A percentile compares a stretch with the other conserved stretches of the same genome.
These are phyloP conservation scores for Ameiurus melas DNA, from an alignment of 2,113 vertebrate species.

Conservation along the genomic window DNA sequence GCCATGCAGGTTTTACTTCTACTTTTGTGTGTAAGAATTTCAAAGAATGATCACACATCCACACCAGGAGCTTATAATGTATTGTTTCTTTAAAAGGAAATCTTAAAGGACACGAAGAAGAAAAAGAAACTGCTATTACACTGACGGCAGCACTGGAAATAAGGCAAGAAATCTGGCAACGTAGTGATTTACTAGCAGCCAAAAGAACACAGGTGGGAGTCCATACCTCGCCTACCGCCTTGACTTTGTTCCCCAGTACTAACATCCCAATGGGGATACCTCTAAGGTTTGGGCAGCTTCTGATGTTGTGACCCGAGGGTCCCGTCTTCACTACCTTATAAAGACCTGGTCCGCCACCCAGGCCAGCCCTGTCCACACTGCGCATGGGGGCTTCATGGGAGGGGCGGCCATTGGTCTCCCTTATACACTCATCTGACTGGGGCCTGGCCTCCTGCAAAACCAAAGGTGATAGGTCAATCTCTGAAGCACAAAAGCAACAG, in stretches of 20 bases:
- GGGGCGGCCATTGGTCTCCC: slow-evolving; percentile 91
- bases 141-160: slow-evolving; percentile 63
- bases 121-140: slow-evolving; percentile 51
- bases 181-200: slow-evolving; percentile 82
- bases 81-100: slow-evolving; percentile 56
- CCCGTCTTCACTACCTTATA: slow-evolving; percentile 99
- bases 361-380: slow-evolving; percentile 85
- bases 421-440: slow-evolving; percentile 91
- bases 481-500: not conserved
- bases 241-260: slow-evolving; percentile 99
- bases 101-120: slow-evolving; percentile 42
- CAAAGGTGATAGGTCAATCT: slow-evolving; percentile 68
- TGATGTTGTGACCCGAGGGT: slow-evolving; percentile 99
- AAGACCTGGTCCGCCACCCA: slow-evolving; percentile 93
- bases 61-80: slow-evolving; percentile 59
- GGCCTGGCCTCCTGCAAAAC: slow-evolving; percentile 92
- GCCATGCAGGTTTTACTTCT: slow-evolving; percentile 57
- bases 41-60: slow-evolving; percentile 61
- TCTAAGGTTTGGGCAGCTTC: slow-evolving; percentile 99
- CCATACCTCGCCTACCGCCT: slow-evolving; percentile 99
- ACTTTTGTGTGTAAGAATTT: slow-evolving; percentile 32
- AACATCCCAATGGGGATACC: slow-evolving; percentile 99
- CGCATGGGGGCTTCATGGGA: slow-evolving; percentile 87
- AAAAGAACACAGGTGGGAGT: slow-evolving; percentile 80
- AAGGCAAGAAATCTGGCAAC: slow-evolving; percentile 71